Evolutionary conservation across 2,113 vertebrate species (phyloP), one percentile per base, ranked within the genome.

Genomic region (Copsychus sechellarum): DNA sequence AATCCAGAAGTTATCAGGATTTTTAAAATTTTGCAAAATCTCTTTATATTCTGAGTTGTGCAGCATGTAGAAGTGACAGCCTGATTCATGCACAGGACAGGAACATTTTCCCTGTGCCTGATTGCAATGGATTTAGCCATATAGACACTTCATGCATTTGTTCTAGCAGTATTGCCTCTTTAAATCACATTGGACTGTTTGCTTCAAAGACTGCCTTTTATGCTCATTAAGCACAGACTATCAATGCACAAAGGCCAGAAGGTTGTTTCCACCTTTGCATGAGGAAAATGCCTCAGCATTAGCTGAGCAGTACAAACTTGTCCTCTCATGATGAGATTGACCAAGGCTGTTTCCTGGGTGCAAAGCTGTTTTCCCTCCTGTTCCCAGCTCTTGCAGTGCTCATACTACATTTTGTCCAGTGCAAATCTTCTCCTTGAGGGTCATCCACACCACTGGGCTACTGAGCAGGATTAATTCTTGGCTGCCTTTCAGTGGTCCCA

Each of bases 101-200:
- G 29, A 76, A 31, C 31, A 40, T 56, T 89, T 85, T 95, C n/a
- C 24, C 15, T 90, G 33, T 48, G 66, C 40, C 78, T 90, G 70
- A 94, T 87, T 91, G 53, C 81, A 93, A 95, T 95, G 73, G 81
- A 94, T 94, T 95, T 96, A 96, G 69, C 65, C 81, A 93, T 95
- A 91, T 82, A 94, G 78, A 82, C 22, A 28, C 23, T 64, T 67
- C 22, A 53, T 79, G 56, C 38, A 50, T 92, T 89, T 89, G 60
- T 84, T 87, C 56, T 54, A 47, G 56, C 19, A 15, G 48, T 89
- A 89, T 92, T 79, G 43, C 61, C 12, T 85, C 65, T 81, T 85
- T 95, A 94, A 95, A 91, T 95, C 65, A 91, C 31, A 16, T 62
- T 26, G 19, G 24, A 56, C 23, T 66, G 22, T 40, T 78, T 81